phyloP scores from a whole-genome alignment of 1,140 invertebrate genomes.

The Drosophila tsacasi region DNA sequence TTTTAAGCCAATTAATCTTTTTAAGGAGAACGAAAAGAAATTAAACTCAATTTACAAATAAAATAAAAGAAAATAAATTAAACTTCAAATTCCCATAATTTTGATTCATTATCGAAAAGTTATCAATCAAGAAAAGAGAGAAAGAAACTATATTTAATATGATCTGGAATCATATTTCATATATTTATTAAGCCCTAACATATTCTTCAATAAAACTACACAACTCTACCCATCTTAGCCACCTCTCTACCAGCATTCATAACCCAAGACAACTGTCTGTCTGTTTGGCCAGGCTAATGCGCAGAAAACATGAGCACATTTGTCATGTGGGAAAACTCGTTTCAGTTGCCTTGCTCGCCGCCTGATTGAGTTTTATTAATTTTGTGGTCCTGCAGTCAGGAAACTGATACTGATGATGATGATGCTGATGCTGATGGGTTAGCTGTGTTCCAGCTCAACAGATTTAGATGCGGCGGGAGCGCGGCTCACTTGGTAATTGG shows the following conservation, averaged over 20 bases:
- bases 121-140: no score
- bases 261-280: slow-evolving; percentile 16
- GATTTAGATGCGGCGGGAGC: slow-evolving; percentile 3
- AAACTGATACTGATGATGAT: slow-evolving; percentile 51
- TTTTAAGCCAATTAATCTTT: no score
- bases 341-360: slow-evolving; percentile 9
- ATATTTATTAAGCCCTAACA: background rate
- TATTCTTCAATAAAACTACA: background rate
- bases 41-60: no score
- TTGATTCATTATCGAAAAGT: background rate
- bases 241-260: background rate
- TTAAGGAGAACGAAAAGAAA: no score
- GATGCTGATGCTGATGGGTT: slow-evolving; percentile 1
- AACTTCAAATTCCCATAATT: background rate
- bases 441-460: background rate
- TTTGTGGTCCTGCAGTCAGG: slow-evolving; percentile 55
- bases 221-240: background rate
- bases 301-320: slow-evolving; percentile 51
- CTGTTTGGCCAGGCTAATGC: slow-evolving; percentile 56
- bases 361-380: slow-evolving; percentile 79
- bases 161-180: no score
- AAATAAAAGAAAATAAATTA: no score
- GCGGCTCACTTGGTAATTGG: slow-evolving; percentile 36
- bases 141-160: no score
- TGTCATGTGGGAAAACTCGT: slow-evolving; percentile 39